Evolutionary conservation across 2,113 vertebrate genomes (phyloP).

Genomic region (Rhinoderma darwinii): DNA sequence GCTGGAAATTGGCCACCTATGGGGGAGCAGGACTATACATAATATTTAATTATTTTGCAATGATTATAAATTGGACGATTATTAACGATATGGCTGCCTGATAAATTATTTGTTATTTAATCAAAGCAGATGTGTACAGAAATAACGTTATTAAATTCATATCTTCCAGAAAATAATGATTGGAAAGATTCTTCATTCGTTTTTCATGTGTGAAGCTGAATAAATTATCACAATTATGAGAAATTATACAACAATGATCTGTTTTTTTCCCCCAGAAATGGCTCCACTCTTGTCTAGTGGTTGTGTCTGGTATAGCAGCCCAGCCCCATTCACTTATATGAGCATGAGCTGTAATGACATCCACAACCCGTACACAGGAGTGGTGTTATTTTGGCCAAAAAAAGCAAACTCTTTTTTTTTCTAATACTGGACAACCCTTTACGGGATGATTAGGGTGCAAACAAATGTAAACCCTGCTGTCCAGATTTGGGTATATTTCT

Average conservation of each 20-base stretch:
- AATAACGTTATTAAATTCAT: constrained; percentile 11
- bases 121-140: neutral
- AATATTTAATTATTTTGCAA: constrained; percentile 13
- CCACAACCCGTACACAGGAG: neutral
- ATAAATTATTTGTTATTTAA: neutral
- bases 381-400: neutral
- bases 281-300: neutral
- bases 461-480: neutral
- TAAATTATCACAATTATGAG: neutral
- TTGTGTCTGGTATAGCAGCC: neutral
- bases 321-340: neutral
- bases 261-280: too few species aligned
- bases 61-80: neutral
- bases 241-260: neutral
- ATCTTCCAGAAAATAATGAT: constrained; percentile 10
- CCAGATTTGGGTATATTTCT: neutral
- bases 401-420: neutral
- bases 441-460: neutral
- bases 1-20: neutral
- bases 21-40: neutral
- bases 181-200: neutral
- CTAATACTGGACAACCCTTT: neutral
- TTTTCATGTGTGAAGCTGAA: neutral
- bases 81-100: constrained; percentile 8
- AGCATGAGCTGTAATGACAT: neutral